Evolutionary conservation across 2,113 vertebrate genomes (phyloP), one percentile per base, ranked within the genome.

Genomic region (Tor tambroides): DNA sequence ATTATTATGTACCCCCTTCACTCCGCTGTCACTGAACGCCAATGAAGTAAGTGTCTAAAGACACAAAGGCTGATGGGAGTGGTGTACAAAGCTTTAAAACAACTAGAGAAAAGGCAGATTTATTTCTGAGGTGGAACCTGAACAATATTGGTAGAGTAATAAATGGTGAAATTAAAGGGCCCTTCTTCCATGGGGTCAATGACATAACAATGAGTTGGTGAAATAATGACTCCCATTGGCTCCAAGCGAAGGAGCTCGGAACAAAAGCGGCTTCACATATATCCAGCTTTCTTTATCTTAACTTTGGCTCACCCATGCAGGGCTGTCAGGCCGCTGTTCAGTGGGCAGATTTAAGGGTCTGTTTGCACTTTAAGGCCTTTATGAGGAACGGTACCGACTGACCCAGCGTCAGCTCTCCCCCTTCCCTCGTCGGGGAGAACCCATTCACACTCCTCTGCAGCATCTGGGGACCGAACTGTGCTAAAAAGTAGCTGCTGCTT

Each of bases 161-260:
- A 92, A 94, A 95, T 95, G 88, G 89, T 91, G 88, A 92, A 93
- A 94, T 94, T 92, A 94, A 93, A 93, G 90, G 87, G 91, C 90
- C 89, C 88, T 92, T 92, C 91, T 93, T 94, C 92, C 93, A 93
- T 90, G 90, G 92, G 94, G 95, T 95, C 94, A 95, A 94, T 93
- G 93, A 93, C 93, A 91, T 87, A 91, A 94, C 93, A 94, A 95
- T 93, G 89, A 93, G 86, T 87, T 85, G 76, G 86, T 90, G 93
- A 92, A 95, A 84, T 88, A 86, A 94, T 93, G 92, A 84, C 85
- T 91, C 83, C 87, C 93, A 87, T 91, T 92, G 92, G 94, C 91
- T 91, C 92, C 89, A 85, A 87, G 89, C 86, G 91, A 87, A 92
- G 92, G 86, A 89, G 90, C 91, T 80, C 85, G 85, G 88, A 93